Evolutionary conservation across 2,113 vertebrate species (phyloP), one percentile per base, ranked within the genome.

Genomic region (Tichodroma muraria): DNA sequence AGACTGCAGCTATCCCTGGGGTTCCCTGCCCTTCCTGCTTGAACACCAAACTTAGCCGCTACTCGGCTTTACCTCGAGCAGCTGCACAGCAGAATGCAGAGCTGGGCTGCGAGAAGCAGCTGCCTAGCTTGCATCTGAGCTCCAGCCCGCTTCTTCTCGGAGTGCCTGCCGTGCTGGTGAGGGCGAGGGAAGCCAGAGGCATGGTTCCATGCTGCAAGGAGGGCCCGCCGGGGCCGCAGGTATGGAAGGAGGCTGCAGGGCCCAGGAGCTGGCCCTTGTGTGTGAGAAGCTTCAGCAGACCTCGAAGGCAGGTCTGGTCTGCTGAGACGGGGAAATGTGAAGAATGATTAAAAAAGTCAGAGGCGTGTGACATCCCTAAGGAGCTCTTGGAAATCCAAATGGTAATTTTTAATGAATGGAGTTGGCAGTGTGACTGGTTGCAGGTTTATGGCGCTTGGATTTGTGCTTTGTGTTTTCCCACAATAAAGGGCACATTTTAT

Each of bases 201-300:
- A 9, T 0, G 13, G 72, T 3, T 27, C n/a, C n/a, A 6, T 31
- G 71, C 22, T 0, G 0, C 20, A 5, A 20, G 38, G 6, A 15
- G n/a, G 0, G 23, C 2, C 2, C 1, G 8, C 14, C 2, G 0
- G 7, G 9, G 28, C 7, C 33, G 3, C 18, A 10, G 23, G 15
- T 22, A 10, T 0, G 4, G 45, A 6, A 22, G 15, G 24, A 35
- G 57, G 30, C 56, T 0, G 2, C 27, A 6, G 53, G 6, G 6
- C 35, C 4, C 13, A 5, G 50, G 19, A 33, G 31, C 9, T 35
- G 60, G 8, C 13, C 6, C 60, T 37, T 37, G 8, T 6, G 15
- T 9, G 14, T 45, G 5, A 44, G 23, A 38, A 81, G 8, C 42
- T 49, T 37, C 65, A 35, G 4, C 53, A 28, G 23, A 6, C 38